Base-by-base conservation (phyloP, 2,888 invertebrate genomes). In the Hydroisotoma schaefferi region DNA sequence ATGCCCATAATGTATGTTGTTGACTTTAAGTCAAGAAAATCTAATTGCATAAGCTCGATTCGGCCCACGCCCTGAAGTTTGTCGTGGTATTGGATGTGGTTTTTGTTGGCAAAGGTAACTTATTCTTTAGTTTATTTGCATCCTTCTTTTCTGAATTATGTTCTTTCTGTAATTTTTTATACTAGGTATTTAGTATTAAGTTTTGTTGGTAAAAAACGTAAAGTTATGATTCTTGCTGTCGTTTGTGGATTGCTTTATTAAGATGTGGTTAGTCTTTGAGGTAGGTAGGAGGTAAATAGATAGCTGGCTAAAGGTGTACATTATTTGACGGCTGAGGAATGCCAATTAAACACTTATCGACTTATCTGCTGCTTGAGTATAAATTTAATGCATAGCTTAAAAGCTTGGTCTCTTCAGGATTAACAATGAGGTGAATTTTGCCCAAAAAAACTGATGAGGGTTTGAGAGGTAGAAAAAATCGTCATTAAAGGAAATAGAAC, bases 61-160 rank as follows among this genome's bases (percentile, higher is more conserved):
- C 40, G 40, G 20, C 40, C 40, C 40, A 40, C 40, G 40, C 40
- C 40, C 40, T 40, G 20, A 5, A 40, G 20, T 18, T 40, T 33
- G 15, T 33, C 33, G 15, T 33, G 8, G 15, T 33, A 15, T 33
- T 33, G 33, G 33, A 15, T 10, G 8, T 15, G 15, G 15, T 33
- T 33, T 8, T 8, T 40, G 20, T 40, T 40, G 40, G 40, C 40
- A 40, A 40, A 40, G 40, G 40, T 40, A 40, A 40, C 40, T 40
- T 40, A 15, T 40, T 15, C 33, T 33, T 15, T 33, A 33, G 8
- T 8, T n/a, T n/a, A n/a, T n/a, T n/a, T n/a, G n/a, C n/a, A n/a
- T n/a, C n/a, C n/a, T n/a, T n/a, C n/a, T n/a, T n/a, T n/a, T n/a
- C n/a, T n/a, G n/a, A n/a, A n/a, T n/a, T n/a, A n/a, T n/a, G n/a